phyloP scores from a whole-genome alignment of 2,113 vertebrate genomes.

The Raja brachyura region DNA sequence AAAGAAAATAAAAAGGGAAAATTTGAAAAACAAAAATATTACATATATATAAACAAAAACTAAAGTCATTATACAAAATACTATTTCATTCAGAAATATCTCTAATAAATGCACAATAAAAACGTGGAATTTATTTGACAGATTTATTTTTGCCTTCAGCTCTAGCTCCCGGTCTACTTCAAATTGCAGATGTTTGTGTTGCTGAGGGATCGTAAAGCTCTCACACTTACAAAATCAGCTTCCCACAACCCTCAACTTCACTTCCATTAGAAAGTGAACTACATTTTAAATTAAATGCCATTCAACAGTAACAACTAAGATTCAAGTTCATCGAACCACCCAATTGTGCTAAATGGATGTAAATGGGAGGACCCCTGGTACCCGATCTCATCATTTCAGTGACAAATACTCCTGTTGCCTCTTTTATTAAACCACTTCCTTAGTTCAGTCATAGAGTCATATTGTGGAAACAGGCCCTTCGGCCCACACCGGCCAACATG shows the following conservation, averaged over 20 bases:
- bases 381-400: background rate
- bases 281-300: background rate
- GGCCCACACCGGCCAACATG: no score
- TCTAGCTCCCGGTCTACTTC: background rate
- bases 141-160: background rate
- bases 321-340: background rate
- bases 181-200: background rate
- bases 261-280: background rate
- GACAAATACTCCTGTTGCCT: background rate
- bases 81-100: no score
- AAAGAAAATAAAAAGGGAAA: no score
- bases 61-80: no score
- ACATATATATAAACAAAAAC: no score
- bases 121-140: background rate
- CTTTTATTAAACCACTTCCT: background rate
- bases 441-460: background rate
- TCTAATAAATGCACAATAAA: no score
- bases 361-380: background rate
- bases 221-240: background rate
- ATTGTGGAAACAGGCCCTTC: no score
- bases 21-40: no score
- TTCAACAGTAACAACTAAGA: background rate
- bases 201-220: background rate
- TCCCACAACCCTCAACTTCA: no score
- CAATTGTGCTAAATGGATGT: background rate